Base-by-base conservation (phyloP, 2,888 invertebrate species). In the Heliconius hortense region DNA sequence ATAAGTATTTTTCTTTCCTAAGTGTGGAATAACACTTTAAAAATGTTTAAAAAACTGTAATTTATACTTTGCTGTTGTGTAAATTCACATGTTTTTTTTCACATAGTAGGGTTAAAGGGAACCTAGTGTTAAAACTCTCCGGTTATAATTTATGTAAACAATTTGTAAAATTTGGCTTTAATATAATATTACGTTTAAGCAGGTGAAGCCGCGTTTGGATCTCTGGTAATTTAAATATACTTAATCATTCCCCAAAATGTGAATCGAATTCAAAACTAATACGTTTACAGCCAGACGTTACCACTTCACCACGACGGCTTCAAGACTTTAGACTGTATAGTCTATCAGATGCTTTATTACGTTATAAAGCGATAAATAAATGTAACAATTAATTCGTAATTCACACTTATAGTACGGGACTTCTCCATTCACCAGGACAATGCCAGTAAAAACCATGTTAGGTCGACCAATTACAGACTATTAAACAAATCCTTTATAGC, bases 361-460 rank as follows among this genome's bases (percentile, higher is more conserved):
- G 11, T 56, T 56, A 21, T n/a, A 56, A 56, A n/a, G 26, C 18
- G 26, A 24, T 10, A 67, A 21, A 28, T 28, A 28, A n/a, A 31
- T 31, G 5, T 69, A 69, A 69, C 31, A 59, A 21, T 28, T 60
- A 18, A 60, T 43, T 71, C 71, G 26, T 28, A 21, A 39, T 70
- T 18, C 28, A 64, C 53, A 77, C 84, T 79, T 66, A 31, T 81
- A 80, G 89, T 90, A 87, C 66, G 35, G 53, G 77, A 59, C 81
- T 82, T 82, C 82, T 83, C 84, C 84, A 21, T 63, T 68, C 62
- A 85, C 84, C 84, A 85, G 89, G 88, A 91, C 90, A 91, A 90
- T 89, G 86, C 89, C 85, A 90, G 90, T 91, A 91, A 92, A 91
- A 91, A 89, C 87, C 84, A 90, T 91, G 90, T 91, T 90, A 89